Percentiles rank a stretch among this genome's conserved stretches.
These are phyloP conservation scores for Drosophila prostipennis DNA, from an alignment of 2,888 invertebrate species.

Conservation along the genomic window DNA sequence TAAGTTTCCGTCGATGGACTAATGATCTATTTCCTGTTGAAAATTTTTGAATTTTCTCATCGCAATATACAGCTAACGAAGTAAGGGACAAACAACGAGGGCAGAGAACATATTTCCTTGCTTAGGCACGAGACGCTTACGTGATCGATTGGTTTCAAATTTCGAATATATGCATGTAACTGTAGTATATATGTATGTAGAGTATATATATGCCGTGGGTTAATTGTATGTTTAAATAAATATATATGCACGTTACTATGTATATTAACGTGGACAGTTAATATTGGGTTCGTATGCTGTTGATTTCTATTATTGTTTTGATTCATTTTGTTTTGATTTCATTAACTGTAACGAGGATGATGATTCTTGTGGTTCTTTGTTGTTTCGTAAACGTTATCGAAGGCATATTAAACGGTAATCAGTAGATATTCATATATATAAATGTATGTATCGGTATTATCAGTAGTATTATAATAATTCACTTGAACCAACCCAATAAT, in stretches of 20 bases:
- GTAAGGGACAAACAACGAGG: neutral
- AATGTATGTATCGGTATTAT: constrained; percentile 57
- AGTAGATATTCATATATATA: constrained; percentile 60
- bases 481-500: constrained; percentile 85
- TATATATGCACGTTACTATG: constrained; percentile 45
- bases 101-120: constrained; percentile 6
- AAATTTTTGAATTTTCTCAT: neutral
- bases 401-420: constrained; percentile 72
- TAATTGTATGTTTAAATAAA: constrained; percentile 55
- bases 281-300: constrained; percentile 31
- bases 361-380: constrained; percentile 46
- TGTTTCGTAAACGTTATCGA: constrained; percentile 59
- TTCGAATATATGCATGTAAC: constrained; percentile 23
- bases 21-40: neutral
- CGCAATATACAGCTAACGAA: constrained; percentile 1
- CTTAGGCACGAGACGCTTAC: constrained; percentile 48
- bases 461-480: constrained; percentile 59
- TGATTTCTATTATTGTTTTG: constrained; percentile 28
- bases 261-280: constrained; percentile 40
- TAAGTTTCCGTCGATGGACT: neutral
- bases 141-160: constrained; percentile 37
- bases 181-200: constrained; percentile 38
- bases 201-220: constrained; percentile 56
- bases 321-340: constrained; percentile 27
- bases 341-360: constrained; percentile 57